Evolutionary conservation across 2,888 invertebrate genomes (phyloP).

Genomic region (Rhorus exstirpatorius): DNA sequence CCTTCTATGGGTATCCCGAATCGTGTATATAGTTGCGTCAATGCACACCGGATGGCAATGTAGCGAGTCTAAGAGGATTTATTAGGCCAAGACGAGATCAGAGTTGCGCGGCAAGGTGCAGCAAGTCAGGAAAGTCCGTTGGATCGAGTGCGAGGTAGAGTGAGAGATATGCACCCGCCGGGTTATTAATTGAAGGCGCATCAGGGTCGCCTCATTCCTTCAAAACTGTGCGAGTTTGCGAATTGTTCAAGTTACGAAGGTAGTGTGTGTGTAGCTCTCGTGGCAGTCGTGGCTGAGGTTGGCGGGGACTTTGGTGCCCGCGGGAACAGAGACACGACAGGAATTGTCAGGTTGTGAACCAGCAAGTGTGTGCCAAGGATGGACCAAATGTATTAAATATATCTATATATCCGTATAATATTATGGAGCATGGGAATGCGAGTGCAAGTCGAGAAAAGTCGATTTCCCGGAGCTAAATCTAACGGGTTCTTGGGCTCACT

Average conservation of each 20-base stretch:
- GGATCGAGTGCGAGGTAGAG: neutral
- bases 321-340: neutral
- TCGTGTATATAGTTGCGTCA: too few relatives aligned
- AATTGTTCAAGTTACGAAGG: constrained; percentile 43
- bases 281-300: constrained; percentile 16
- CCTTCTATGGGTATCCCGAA: too few relatives aligned
- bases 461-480: constrained; percentile 49
- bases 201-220: constrained; percentile 69
- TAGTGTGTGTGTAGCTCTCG: too few relatives aligned
- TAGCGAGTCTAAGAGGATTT: constrained; percentile 3
- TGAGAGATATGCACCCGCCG: constrained; percentile 18
- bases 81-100: neutral
- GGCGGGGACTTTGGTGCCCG: neutral
- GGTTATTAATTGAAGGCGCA: constrained; percentile 72
- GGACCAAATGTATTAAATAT: too few relatives aligned
- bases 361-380: constrained; percentile 11
- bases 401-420: constrained; percentile 8
- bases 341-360: neutral
- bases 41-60: too few relatives aligned
- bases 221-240: constrained; percentile 72
- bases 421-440: constrained; percentile 3
- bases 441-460: constrained; percentile 37
- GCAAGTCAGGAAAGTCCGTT: constrained; percentile 51
- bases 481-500: constrained; percentile 24
- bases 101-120: constrained; percentile 16